Percentiles rank a stretch among this genome's conserved stretches.
phyloP scores from a whole-genome alignment of 2,888 invertebrate species.

The Epistrophella euchroma region DNA sequence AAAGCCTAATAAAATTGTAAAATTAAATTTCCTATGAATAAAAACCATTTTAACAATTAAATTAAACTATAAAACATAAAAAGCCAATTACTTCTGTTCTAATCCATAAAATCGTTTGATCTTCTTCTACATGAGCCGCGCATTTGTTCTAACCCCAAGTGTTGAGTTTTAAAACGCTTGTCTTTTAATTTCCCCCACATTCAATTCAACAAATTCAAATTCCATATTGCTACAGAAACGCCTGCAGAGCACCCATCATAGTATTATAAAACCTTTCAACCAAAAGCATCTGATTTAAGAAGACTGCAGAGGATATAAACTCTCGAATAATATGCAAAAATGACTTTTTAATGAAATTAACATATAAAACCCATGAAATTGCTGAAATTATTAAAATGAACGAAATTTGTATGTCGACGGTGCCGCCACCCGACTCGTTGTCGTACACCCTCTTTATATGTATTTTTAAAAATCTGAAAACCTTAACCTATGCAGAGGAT shows the following conservation, averaged over 20 bases:
- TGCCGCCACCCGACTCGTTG: neutral
- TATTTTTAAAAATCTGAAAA: slow-evolving; percentile 29
- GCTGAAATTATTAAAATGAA: slow-evolving; percentile 74
- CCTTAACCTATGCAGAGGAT: slow-evolving; percentile 73
- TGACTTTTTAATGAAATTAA: slow-evolving; percentile 76
- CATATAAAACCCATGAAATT: slow-evolving; percentile 75
- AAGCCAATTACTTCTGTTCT: slow-evolving; percentile 58
- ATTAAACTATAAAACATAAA: slow-evolving; percentile 32
- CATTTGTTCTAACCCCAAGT: slow-evolving; percentile 38
- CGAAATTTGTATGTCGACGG: neutral
- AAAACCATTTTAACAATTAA: slow-evolving; percentile 21
- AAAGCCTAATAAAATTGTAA: neutral
- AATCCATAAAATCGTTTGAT: slow-evolving; percentile 68
- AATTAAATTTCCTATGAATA: neutral
- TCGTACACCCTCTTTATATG: slow-evolving; percentile 37
- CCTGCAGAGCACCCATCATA: slow-evolving; percentile 6
- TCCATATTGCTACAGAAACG: slow-evolving; percentile 59
- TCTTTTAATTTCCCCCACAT: slow-evolving; percentile 40
- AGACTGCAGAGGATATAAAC: slow-evolving; percentile 9
- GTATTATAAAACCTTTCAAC: slow-evolving; percentile 16
- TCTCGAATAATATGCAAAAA: slow-evolving; percentile 65
- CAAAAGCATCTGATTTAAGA: slow-evolving; percentile 36
- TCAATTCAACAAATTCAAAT: slow-evolving; percentile 19
- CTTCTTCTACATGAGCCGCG: neutral
- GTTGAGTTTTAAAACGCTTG: slow-evolving; percentile 37